Base-by-base conservation (phyloP, 2,888 invertebrate species). In the Drosophila monieri region DNA sequence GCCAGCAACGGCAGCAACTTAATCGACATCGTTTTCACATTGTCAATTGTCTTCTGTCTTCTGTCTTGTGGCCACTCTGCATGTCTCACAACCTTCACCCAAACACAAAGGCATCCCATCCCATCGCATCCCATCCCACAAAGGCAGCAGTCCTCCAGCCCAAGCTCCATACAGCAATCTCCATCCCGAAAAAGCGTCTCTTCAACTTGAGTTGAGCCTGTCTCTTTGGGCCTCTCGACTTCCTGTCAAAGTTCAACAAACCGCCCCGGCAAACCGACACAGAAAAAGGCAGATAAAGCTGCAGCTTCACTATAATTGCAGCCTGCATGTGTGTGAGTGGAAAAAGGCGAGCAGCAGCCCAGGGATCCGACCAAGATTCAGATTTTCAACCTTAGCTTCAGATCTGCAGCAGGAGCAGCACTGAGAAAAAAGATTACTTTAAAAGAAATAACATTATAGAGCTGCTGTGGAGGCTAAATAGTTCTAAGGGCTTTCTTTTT, bases 181-280 rank as follows among this genome's bases (percentile, higher is more conserved):
- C 55, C 64, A 59, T 61, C 44, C 65, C 44, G 12, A 46, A 64
- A 67, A 52, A 30, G 58, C 76, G 55, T 55, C 61, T 72, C 61
- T 65, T 77, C 71, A 68, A 72, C 37, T 64, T 64, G 77, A 77
- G 80, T 62, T 79, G 64, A 66, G 80, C 67, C 74, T 75, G 80
- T 76, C 76, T 84, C 54, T 18, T 51, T 44, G 64, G 56, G 69
- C 73, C 81, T 68, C 73, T 85, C 75, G 69, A 81, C 80, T 81
- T 81, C 80, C 80, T 81, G 86, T 81, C 86, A 81, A 81, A 81
- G 81, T 85, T 81, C 81, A 81, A 85, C 81, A 86, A 81, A 81
- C 81, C 84, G 84, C 80, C 86, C 84, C 84, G 79, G 74, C 83
- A 68, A 74, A 73, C 74, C 53, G 47, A 32, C 44, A 41, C 21